These are phyloP conservation scores for Saxidomus purpurata DNA, from an alignment of 1,140 invertebrate species.

Conservation along the genomic window DNA sequence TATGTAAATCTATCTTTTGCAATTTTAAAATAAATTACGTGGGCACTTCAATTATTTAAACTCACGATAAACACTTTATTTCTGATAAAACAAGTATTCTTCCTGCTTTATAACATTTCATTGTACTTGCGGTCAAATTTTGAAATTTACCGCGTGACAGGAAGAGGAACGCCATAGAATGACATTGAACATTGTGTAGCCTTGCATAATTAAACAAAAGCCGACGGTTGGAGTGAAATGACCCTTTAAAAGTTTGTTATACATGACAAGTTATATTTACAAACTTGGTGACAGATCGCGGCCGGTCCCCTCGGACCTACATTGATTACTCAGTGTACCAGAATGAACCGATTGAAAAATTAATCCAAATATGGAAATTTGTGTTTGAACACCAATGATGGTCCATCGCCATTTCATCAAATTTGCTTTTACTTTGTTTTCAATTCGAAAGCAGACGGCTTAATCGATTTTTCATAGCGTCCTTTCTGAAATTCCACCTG, in stretches of 20 bases:
- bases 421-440: constrained; percentile 59
- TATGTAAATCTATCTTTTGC: too few relatives aligned
- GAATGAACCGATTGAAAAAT: constrained; percentile 3
- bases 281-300: constrained; percentile 27
- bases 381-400: constrained; percentile 32
- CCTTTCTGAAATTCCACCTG: constrained; percentile 63
- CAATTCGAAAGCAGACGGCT: constrained; percentile 54
- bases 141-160: too few relatives aligned
- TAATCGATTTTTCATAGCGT: constrained; percentile 66
- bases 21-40: too few relatives aligned
- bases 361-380: constrained; percentile 37
- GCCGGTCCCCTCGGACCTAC: neutral
- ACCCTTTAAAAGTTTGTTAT: constrained; percentile 14
- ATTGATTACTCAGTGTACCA: constrained; percentile 26
- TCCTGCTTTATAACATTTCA: too few relatives aligned
- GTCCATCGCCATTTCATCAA: constrained; percentile 52
- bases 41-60: too few relatives aligned
- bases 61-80: too few relatives aligned
- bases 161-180: neutral
- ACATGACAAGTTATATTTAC: constrained; percentile 17
- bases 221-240: neutral
- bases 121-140: too few relatives aligned
- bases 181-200: neutral
- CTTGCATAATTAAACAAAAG: neutral
- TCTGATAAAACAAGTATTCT: too few relatives aligned